Evolutionary conservation across 2,797 vertebrate genomes (phyloP).

Genomic region (Petrocephalus sullivani): DNA sequence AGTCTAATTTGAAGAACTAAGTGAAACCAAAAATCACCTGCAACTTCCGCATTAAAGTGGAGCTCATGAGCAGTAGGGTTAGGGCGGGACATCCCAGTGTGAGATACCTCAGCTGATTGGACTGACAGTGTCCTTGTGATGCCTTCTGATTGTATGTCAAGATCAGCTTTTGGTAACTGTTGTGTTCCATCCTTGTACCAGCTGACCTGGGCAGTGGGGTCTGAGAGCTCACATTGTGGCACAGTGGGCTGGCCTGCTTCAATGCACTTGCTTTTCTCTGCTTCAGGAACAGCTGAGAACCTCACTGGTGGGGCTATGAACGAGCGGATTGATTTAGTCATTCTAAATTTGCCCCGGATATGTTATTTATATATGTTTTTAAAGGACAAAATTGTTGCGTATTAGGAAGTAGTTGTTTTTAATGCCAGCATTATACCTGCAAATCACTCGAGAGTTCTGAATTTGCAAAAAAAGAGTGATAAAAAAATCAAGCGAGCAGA

Average conservation of each 20-base stretch:
- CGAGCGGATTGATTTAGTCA: conserved; percentile 31
- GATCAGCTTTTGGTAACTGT: conserved; percentile 54
- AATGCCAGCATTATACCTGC: not conserved
- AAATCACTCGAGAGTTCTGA: not conserved
- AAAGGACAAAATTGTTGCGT: not conserved
- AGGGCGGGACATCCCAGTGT: conserved; percentile 81
- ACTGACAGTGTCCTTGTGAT: conserved; percentile 62
- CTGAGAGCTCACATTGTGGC: conserved; percentile 81
- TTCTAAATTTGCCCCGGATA: not conserved
- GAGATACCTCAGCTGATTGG: conserved; percentile 60
- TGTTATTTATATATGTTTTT: not conserved
- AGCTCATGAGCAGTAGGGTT: conserved; percentile 78
- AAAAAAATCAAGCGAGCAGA: not conserved
- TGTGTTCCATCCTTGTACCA: conserved; percentile 89
- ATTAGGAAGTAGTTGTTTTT: not conserved
- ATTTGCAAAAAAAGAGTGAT: not conserved
- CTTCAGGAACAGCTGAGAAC: conserved; percentile 64
- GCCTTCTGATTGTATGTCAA: conserved; percentile 67
- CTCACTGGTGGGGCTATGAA: conserved; percentile 67
- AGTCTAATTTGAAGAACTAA: conserved; percentile 32
- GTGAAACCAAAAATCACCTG: conserved; percentile 65
- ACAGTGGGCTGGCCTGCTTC: conserved; percentile 58
- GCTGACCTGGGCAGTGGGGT: conserved; percentile 58
- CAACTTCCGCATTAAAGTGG: conserved; percentile 77
- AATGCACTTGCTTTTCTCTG: conserved; percentile 60